Conservation (phyloP, 2,888 invertebrate species). For the Drymonia ruficornis region DNA sequence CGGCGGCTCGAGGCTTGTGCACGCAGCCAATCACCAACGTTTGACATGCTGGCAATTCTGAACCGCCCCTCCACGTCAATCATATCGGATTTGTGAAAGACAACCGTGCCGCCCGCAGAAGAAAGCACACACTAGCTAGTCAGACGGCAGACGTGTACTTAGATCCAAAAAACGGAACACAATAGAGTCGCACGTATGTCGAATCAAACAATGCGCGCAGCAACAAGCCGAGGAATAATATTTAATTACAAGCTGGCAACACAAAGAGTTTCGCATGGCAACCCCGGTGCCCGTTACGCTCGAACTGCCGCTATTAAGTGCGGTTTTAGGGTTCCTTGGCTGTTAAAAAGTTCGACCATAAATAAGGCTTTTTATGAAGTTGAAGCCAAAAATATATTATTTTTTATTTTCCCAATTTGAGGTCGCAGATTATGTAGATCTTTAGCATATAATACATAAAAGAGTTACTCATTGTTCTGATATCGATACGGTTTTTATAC, state of each 20-base stretch:
- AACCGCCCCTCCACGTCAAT: background rate
- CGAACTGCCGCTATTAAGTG: constrained; percentile 26
- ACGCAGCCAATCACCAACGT: background rate
- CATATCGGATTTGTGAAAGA: background rate
- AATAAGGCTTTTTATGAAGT: too few species aligned
- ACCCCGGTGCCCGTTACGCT: constrained; percentile 39
- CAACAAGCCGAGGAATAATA: constrained; percentile 44
- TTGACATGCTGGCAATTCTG: background rate
- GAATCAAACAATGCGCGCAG: constrained; percentile 34
- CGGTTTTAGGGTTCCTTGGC: constrained; percentile 20
- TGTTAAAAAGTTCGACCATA: background rate
- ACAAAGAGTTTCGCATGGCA: constrained; percentile 45
- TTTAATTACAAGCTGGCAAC: constrained; percentile 48
- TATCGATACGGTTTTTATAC: too few species aligned
- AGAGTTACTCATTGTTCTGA: too few species aligned
- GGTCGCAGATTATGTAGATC: too few species aligned
- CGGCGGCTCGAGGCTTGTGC: too few species aligned
- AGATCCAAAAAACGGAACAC: constrained; percentile 25
- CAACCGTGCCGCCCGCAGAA: constrained; percentile 4
- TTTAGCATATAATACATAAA: too few species aligned
- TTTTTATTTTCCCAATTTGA: too few species aligned
- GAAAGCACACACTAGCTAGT: background rate
- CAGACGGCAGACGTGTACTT: background rate
- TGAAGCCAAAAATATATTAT: too few species aligned
- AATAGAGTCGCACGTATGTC: constrained; percentile 29